Conservation (phyloP, 2,888 invertebrate species). For the Myathropa florea region DNA sequence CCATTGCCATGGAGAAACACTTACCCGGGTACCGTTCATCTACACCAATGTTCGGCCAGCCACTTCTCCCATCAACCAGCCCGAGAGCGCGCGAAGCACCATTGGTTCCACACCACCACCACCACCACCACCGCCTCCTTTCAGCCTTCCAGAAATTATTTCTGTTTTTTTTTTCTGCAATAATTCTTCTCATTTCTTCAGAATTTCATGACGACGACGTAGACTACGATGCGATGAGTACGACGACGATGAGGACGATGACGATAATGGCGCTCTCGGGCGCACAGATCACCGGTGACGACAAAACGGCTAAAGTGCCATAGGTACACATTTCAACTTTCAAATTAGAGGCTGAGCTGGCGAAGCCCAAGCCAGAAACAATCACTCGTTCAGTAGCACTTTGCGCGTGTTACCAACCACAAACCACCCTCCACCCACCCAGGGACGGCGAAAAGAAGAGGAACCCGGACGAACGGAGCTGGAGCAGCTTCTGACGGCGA, state of each 20-base stretch:
- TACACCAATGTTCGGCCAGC: conserved; percentile 36
- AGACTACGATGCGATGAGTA: conserved; percentile 3
- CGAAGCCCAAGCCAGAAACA: conserved; percentile 40
- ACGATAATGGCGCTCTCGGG: conserved; percentile 32
- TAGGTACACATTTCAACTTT: conserved; percentile 70
- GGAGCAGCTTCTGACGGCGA: conserved; percentile 33
- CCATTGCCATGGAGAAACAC: conserved; percentile 39
- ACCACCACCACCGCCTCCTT: conserved; percentile 38
- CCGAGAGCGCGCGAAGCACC: neutral
- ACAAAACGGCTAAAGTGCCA: conserved; percentile 69
- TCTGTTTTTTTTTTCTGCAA: conserved; percentile 38
- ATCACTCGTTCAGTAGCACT: conserved; percentile 65
- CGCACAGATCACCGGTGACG: conserved; percentile 58
- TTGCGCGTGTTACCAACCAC: conserved; percentile 61
- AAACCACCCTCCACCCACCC: neutral
- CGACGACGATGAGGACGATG: neutral
- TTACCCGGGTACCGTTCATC: conserved; percentile 56
- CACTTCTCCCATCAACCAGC: conserved; percentile 34
- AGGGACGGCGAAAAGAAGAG: conserved; percentile 22
- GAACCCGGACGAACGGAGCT: conserved; percentile 6
- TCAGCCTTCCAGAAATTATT: conserved; percentile 54
- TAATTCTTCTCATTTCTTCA: conserved; percentile 69
- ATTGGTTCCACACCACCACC: conserved; percentile 42
- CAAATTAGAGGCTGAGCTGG: conserved; percentile 64
- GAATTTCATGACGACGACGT: conserved; percentile 65